Base-by-base conservation (phyloP, 1,140 invertebrate species). In the Sitophilus oryzae region DNA sequence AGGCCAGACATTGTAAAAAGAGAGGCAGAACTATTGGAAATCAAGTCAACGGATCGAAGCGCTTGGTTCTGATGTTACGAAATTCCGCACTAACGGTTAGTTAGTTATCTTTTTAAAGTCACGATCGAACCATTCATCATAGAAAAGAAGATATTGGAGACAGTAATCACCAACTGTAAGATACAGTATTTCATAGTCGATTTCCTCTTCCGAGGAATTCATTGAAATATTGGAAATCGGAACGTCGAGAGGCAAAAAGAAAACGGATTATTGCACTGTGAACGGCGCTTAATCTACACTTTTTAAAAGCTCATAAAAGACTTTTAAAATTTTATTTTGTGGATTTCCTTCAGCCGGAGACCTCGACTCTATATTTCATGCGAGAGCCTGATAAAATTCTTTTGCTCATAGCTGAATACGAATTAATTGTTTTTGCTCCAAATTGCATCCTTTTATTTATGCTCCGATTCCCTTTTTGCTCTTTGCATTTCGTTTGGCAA, bases 101-200 rank as follows among this genome's bases (percentile, higher is more conserved):
- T 30, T 40, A 52, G 40, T 52, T 45, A 16, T 52, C 23, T 36
- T 52, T 38, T 52, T 23, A 45, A 22, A 46, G 51, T 52, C 42
- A 52, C 42, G 51, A 52, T 25, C 15, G 15, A 30, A 41, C 40
- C 51, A 52, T 52, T 52, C 40, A 44, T 52, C 25, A 44, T 52
- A 52, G 51, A 35, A 41, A 15, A 36, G 22, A 43, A 36, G 40
- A 52, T 52, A 52, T 45, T 52, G 40, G 16, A 37, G 40, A 45
- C 42, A 45, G 25, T 52, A 52, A 52, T 52, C 51, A 45, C 30
- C 16, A 44, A 52, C n/a, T 45, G 51, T 46, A 46, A 46, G 44
- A 46, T 46, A 46, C 23, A 34, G 16, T 46, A 46, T 46, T 46
- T 30, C 44, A 46, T 46, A 46, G 44, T 34, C 21, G 44, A 46